Conservation (phyloP, 2,113 vertebrate species). For the Apistogramma diplotaenia region DNA sequence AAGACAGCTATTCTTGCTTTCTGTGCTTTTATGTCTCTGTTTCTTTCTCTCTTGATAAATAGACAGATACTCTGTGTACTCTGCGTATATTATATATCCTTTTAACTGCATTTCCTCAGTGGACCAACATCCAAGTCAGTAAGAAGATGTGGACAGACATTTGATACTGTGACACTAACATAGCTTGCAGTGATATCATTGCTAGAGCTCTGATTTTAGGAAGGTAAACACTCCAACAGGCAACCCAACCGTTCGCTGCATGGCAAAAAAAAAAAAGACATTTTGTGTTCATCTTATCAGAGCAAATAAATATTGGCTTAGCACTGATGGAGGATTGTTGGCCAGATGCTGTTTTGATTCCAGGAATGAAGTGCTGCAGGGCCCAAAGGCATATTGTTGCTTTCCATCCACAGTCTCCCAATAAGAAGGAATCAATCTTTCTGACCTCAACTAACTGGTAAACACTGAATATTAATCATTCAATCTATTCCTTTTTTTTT, state of each 20-base stretch:
- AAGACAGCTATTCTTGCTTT: no score
- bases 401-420: constrained; percentile 32
- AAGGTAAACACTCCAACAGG: constrained; percentile 36
- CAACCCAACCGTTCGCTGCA: constrained; percentile 18
- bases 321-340: constrained; percentile 41
- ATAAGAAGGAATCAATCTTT: constrained; percentile 45
- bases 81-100: background rate
- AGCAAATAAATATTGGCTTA: constrained; percentile 60
- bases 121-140: background rate
- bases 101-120: background rate
- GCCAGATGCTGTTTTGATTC: constrained; percentile 51
- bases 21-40: no score
- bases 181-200: constrained; percentile 11
- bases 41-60: no score
- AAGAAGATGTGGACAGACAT: constrained; percentile 4
- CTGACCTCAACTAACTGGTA: constrained; percentile 59
- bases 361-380: constrained; percentile 37
- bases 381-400: constrained; percentile 33
- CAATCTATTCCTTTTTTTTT: background rate
- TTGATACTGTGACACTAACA: constrained; percentile 29
- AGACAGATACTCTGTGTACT: background rate
- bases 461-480: constrained; percentile 66
- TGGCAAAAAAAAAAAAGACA: constrained; percentile 42
- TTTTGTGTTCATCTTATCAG: constrained; percentile 58
- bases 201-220: constrained; percentile 36